These are phyloP conservation scores for Dicrostonyx torquatus DNA, from an alignment of 2,797 vertebrate species.

Conservation along the genomic window DNA sequence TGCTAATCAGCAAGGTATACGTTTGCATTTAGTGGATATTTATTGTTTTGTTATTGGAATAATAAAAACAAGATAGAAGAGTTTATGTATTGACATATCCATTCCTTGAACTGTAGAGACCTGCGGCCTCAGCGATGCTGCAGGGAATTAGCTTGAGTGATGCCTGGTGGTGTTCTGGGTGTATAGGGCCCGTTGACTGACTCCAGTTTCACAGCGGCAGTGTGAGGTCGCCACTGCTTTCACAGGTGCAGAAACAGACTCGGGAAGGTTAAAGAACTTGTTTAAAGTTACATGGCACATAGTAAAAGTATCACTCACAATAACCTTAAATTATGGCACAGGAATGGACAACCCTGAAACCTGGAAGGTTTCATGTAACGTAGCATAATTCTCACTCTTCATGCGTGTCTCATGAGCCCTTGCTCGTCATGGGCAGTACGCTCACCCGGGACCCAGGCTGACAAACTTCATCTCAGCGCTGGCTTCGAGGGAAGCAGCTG, in stretches of 20 bases:
- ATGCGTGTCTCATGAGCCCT: rapidly evolving
- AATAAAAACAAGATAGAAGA: neutral
- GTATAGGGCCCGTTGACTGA: neutral
- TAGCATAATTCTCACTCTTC: neutral
- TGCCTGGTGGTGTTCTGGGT: neutral
- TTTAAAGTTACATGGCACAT: neutral
- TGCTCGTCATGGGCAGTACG: neutral
- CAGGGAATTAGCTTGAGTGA: neutral
- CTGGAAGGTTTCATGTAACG: neutral
- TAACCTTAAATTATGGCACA: neutral
- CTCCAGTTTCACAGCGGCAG: neutral
- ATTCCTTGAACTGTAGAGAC: neutral
- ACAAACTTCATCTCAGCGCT: neutral
- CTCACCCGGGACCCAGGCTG: neutral
- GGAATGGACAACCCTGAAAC: neutral
- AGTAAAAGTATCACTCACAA: neutral
- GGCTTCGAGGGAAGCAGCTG: neutral
- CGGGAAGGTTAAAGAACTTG: neutral
- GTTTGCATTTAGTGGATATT: neutral
- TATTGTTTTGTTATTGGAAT: conserved; percentile 3
- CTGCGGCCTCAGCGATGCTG: neutral
- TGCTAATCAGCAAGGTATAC: neutral
- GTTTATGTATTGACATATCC: neutral
- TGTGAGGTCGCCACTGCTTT: neutral
- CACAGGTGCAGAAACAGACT: neutral